These are phyloP conservation scores for Pandion haliaetus DNA, from an alignment of 2,113 vertebrate species.

Conservation along the genomic window DNA sequence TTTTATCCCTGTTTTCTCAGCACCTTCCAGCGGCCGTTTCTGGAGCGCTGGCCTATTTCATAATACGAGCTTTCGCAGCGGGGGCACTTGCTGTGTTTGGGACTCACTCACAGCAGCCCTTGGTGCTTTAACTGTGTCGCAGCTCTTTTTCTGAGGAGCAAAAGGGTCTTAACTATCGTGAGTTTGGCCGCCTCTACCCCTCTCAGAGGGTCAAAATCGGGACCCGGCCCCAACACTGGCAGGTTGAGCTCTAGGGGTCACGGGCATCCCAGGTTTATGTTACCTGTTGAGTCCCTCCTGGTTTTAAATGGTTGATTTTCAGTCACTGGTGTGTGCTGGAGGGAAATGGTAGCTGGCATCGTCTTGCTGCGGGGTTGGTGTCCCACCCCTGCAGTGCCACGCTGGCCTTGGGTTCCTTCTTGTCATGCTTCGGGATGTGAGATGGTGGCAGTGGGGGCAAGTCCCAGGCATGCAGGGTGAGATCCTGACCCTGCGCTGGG, in stretches of 20 bases:
- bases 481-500: background rate
- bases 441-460: too few relatives aligned
- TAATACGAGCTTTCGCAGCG: fast-evolving
- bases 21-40: background rate
- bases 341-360: background rate
- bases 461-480: fast-evolving
- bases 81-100: too few relatives aligned
- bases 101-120: background rate
- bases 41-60: background rate
- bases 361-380: fast-evolving
- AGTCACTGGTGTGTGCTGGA: background rate
- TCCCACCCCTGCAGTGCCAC: background rate
- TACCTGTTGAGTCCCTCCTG: background rate
- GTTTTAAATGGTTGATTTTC: background rate
- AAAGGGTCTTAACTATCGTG: fast-evolving
- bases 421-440: fast-evolving
- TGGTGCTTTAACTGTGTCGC: background rate
- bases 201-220: fast-evolving
- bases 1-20: background rate
- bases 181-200: background rate
- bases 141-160: background rate
- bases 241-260: too few relatives aligned
- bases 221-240: background rate
- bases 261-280: fast-evolving
- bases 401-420: background rate